These are phyloP conservation scores for Craterocephalus amniculus DNA, from an alignment of 2,797 vertebrate genomes.

Conservation along the genomic window DNA sequence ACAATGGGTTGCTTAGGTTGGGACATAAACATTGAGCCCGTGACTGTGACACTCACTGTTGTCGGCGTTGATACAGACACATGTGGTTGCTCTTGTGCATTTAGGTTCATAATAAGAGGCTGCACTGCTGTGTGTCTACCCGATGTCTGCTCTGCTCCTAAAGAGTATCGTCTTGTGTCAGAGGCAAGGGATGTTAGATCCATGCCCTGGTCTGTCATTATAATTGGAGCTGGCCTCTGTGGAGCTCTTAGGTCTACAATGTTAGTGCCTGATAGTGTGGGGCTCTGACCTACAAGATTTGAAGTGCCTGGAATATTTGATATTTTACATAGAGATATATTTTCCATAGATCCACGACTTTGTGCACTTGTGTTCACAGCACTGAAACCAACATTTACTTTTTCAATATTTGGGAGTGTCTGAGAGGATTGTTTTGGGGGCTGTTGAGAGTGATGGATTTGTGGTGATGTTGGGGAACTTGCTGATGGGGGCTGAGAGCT, in stretches of 20 bases:
- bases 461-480: slow-evolving; percentile 81
- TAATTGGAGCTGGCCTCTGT: slow-evolving; percentile 90
- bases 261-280: slow-evolving; percentile 82
- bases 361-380: slow-evolving; percentile 82
- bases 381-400: slow-evolving; percentile 79
- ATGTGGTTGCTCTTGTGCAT: slow-evolving; percentile 93
- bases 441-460: slow-evolving; percentile 80
- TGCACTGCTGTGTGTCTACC: slow-evolving; percentile 92
- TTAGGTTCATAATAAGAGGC: slow-evolving; percentile 96
- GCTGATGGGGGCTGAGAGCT: slow-evolving; percentile 84
- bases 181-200: slow-evolving; percentile 95
- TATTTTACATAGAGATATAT: slow-evolving; percentile 92
- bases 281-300: slow-evolving; percentile 86
- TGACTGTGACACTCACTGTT: slow-evolving; percentile 90
- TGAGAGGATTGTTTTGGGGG: slow-evolving; percentile 82
- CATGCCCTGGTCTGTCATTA: slow-evolving; percentile 99
- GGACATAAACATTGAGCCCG: slow-evolving; percentile 90
- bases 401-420: slow-evolving; percentile 81
- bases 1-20: slow-evolving; percentile 91
- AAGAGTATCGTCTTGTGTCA: slow-evolving; percentile 92
- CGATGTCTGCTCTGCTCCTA: slow-evolving; percentile 88
- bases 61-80: slow-evolving; percentile 88
- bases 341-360: slow-evolving; percentile 88
- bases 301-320: slow-evolving; percentile 89
- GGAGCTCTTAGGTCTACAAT: slow-evolving; percentile 93